These are phyloP conservation scores for Urocyon cinereoargenteus DNA, from an alignment of 2,797 vertebrate species.

Conservation along the genomic window DNA sequence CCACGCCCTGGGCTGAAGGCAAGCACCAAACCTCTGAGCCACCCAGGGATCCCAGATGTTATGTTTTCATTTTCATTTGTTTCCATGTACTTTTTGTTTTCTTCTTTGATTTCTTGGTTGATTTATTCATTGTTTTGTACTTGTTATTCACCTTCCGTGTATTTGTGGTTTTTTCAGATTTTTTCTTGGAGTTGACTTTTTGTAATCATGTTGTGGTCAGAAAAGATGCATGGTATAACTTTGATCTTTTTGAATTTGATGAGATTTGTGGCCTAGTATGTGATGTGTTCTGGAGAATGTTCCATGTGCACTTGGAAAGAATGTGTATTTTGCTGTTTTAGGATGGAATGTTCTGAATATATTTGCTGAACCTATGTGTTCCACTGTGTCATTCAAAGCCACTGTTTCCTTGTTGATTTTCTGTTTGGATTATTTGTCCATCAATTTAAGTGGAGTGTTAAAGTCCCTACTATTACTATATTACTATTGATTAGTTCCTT, in stretches of 20 bases:
- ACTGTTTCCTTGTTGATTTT: background rate
- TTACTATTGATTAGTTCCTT: background rate
- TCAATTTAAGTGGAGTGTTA: background rate
- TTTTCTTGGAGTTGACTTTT: no score
- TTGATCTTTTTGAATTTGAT: background rate
- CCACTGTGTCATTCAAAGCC: no score
- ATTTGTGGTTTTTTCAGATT: background rate
- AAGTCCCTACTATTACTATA: background rate
- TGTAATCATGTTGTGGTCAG: background rate
- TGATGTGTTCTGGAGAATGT: background rate
- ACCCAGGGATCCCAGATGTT: no score
- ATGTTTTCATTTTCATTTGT: background rate
- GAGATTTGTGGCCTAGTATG: background rate
- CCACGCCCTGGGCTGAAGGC: no score
- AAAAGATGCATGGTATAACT: background rate
- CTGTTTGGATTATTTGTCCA: background rate
- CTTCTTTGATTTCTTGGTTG: no score
- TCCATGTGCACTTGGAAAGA: background rate
- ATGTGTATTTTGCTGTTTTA: background rate
- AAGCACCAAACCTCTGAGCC: no score
- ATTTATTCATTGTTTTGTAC: background rate
- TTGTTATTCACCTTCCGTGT: background rate
- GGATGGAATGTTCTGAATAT: no score
- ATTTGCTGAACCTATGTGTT: no score
- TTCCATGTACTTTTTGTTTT: background rate